phyloP scores from a whole-genome alignment of 2,888 invertebrate genomes.

The Pyrgus malvae region DNA sequence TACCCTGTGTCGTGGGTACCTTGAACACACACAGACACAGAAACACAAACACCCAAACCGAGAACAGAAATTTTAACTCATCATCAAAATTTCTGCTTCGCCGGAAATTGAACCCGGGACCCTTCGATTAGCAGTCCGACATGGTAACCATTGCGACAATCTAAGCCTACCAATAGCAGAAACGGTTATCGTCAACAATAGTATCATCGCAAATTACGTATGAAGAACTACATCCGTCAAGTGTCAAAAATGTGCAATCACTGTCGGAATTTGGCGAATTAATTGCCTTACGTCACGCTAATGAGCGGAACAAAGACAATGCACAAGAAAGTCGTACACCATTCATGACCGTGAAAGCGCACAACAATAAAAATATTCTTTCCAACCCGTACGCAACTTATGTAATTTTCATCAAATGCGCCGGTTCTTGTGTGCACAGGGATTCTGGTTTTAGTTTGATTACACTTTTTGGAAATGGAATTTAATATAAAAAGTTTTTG shows the following conservation, averaged over 20 bases:
- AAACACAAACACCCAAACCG: too few species aligned
- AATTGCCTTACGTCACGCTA: slow-evolving; percentile 28
- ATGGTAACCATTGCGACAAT: too few species aligned
- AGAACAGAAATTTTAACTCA: too few species aligned
- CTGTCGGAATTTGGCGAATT: slow-evolving; percentile 26
- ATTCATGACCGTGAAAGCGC: slow-evolving; percentile 73
- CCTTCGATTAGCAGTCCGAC: too few species aligned
- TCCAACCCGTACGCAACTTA: slow-evolving; percentile 42
- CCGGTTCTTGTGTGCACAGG: slow-evolving; percentile 11
- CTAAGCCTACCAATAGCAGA: neutral
- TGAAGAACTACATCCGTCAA: slow-evolving; percentile 10
- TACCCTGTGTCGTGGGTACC: too few species aligned
- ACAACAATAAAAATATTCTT: slow-evolving; percentile 55
- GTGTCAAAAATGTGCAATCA: slow-evolving; percentile 31
- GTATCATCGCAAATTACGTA: neutral
- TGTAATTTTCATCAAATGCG: slow-evolving; percentile 12
- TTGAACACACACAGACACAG: too few species aligned
- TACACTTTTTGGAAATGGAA: too few species aligned
- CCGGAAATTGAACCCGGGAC: too few species aligned
- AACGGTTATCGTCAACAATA: neutral
- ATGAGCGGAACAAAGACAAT: slow-evolving; percentile 36
- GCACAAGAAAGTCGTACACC: slow-evolving; percentile 60
- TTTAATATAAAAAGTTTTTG: too few species aligned
- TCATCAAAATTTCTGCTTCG: too few species aligned
- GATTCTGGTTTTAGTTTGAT: too few species aligned